These are phyloP conservation scores for Trachelus iudaicus DNA, from an alignment of 2,888 invertebrate species.

Conservation along the genomic window DNA sequence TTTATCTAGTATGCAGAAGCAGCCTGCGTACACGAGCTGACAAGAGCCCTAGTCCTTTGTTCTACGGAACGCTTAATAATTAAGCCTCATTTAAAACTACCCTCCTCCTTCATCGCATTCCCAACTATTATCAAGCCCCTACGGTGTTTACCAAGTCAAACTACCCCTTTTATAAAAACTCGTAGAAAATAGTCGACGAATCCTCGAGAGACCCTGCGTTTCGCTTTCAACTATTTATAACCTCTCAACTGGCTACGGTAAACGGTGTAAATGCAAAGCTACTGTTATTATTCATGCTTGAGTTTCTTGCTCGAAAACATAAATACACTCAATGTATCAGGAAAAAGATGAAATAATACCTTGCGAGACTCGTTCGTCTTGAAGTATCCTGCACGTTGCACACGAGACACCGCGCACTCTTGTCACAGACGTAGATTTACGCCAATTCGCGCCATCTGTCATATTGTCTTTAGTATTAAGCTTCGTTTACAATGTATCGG, in stretches of 20 bases:
- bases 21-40: neutral
- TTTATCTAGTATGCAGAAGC: neutral
- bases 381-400: neutral
- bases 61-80: conserved; percentile 7
- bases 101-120: neutral
- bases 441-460: neutral
- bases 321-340: neutral
- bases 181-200: neutral
- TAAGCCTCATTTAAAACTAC: conserved; percentile 11
- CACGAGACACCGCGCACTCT: neutral
- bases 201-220: neutral
- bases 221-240: neutral
- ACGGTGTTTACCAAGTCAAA: neutral
- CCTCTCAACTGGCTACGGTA: neutral
- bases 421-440: neutral
- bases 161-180: neutral
- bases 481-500: neutral
- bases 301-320: neutral
- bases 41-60: neutral
- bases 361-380: neutral
- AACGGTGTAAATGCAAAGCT: neutral
- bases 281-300: neutral
- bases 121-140: neutral
- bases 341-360: neutral
- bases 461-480: neutral